Base-by-base conservation (phyloP, 2,888 invertebrate species). In the Silvanus unidentatus region DNA sequence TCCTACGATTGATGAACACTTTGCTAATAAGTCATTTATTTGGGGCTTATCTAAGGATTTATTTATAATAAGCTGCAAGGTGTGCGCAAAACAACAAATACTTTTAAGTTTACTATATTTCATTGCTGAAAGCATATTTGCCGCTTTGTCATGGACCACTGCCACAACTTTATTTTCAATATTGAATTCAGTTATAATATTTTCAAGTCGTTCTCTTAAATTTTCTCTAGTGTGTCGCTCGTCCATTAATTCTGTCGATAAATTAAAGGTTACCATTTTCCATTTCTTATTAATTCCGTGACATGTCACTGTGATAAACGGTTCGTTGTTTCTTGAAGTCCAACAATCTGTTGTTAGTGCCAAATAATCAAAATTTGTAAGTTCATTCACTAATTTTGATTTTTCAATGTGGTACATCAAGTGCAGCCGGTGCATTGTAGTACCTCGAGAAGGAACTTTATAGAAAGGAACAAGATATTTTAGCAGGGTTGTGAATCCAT, bases 71-170 rank as follows among this genome's bases (percentile, higher is more conserved):
- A 52, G 43, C 29, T 58, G 52, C 29, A 58, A 35, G 5, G 54
- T 41, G 44, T 58, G 58, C 28, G 55, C 49, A 49, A 52, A 52
- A 40, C 58, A 58, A 15, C 47, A 47, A 37, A 57, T 40, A 16
- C 44, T 40, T 11, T 41, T 40, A n/a, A 41, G 42, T 39, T 38
- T 43, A 2, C 45, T 43, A 11, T 49, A 47, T 39, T 38, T 43
- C 4, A 47, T 41, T 13, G 52, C 48, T 15, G 39, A 45, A 13
- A 44, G 41, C 30, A 56, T 55, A 44, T 56, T 56, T 29, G 45
- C 30, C n/a, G 54, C 54, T 42, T 56, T 56, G 40, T 55, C 53
- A 40, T 48, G 48, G 8, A 54, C 47, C 12, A 45, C 40, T 14
- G 48, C 47, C 14, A 28, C 14, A 9, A 44, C n/a, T 44, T 54